phyloP scores from a whole-genome alignment of 2,113 vertebrate genomes.

The Trogon melanurus region DNA sequence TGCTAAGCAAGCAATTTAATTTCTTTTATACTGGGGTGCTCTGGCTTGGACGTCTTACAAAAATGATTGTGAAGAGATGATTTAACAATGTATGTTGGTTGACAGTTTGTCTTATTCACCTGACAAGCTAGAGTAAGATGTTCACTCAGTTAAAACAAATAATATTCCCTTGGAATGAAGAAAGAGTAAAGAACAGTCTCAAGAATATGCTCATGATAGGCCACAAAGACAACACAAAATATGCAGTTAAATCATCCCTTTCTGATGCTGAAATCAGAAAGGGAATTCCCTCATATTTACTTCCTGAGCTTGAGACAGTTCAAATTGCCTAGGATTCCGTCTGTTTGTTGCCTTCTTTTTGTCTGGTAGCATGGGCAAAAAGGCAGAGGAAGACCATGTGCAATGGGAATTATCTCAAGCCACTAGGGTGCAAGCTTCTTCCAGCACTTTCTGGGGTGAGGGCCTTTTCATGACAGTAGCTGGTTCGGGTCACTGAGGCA shows the following conservation, averaged over 20 bases:
- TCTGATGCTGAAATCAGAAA: not conserved
- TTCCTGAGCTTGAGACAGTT: not conserved
- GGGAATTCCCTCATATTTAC: not conserved
- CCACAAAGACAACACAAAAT: not conserved
- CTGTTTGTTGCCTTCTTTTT: not conserved
- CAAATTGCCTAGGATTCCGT: not conserved
- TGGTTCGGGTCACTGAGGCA: not conserved
- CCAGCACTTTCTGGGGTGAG: not conserved
- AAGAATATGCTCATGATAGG: not conserved
- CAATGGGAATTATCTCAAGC: not conserved
- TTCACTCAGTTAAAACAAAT: not conserved
- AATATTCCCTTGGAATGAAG: not conserved
- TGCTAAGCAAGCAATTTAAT: not conserved
- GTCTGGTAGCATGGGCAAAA: not conserved
- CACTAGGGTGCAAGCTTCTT: not conserved
- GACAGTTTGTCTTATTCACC: not conserved
- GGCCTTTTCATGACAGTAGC: not conserved
- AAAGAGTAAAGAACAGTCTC: not conserved
- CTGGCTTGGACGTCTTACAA: not conserved
- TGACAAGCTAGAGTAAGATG: not conserved
- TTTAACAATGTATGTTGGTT: not conserved
- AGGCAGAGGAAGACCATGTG: not conserved
- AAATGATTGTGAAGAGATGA: not conserved
- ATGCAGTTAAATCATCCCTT: not conserved
- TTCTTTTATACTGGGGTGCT: not conserved